Base-by-base conservation (phyloP, 2,113 vertebrate species). In the Oophaga pumilio region DNA sequence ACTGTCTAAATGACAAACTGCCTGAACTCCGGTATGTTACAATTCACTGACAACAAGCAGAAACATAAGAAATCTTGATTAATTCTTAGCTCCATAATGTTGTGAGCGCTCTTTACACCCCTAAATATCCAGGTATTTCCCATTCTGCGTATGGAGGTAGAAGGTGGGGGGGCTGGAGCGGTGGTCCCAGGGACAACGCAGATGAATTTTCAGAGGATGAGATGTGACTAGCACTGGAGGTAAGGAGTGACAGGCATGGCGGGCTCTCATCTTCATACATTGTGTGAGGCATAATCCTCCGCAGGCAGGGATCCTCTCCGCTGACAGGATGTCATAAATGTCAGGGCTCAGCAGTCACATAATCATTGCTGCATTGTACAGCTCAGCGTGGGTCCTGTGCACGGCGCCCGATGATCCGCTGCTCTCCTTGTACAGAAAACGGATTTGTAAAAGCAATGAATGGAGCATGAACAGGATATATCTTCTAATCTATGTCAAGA, bases 251-350 rank as follows among this genome's bases (percentile, higher is more conserved):
- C 86, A 88, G 83, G 86, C 83, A 69, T 87, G 59, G 24, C 12
- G 28, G 76, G 56, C 76, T 73, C 76, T 73, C 52, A 87, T 83
- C 62, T 68, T n/a, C 14, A 83, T 50, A 69, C 64, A 83, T 83
- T 69, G 62, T 83, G 24, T 7, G 1, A 17, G 49, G 15, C 14
- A 52, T 83, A 83, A 83, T 83, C 81, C 81, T 33, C 77, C 22
- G 64, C 81, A 69, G 62, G 64, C 81, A 69, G 62, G 62, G 62
- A 74, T 52, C 33, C 62, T 26, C 81, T 17, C 50, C 24, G 20
- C 74, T 62, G 85, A 86, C 74, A 86, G 43, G 43, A 33, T 43
- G 17, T 86, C 85, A 86, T 86, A 85, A 85, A 76, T 85, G 84
- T 85, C 84, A 85, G 57, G 43, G 59, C 59, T 53, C 20, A 8